These are phyloP conservation scores for Limnephilus rhombicus DNA, from an alignment of 2,888 invertebrate species.

Conservation along the genomic window DNA sequence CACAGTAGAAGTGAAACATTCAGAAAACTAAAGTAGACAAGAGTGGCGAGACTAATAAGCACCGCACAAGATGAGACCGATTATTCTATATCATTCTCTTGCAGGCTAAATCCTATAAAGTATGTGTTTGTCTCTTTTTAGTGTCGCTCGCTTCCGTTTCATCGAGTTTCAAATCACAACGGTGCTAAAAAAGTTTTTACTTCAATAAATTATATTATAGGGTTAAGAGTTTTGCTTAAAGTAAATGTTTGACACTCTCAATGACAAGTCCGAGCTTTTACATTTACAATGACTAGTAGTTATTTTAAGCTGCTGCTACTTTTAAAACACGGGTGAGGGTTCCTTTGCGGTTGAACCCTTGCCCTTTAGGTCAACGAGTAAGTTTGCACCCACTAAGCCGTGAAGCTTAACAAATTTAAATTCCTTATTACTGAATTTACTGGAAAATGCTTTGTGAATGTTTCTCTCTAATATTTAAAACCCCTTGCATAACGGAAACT, in stretches of 20 bases:
- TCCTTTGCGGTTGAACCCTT: not conserved
- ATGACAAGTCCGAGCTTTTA: not conserved
- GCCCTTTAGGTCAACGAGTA: not conserved
- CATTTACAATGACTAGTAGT: not conserved
- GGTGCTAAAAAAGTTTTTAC: too few species aligned
- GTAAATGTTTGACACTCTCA: not conserved
- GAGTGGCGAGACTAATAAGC: too few species aligned
- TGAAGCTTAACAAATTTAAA: conserved; percentile 16
- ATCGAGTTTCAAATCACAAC: too few species aligned
- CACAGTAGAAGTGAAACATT: too few species aligned
- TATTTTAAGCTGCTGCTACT: not conserved
- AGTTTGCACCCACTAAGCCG: not conserved
- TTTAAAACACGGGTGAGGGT: not conserved
- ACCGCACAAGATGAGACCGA: too few species aligned
- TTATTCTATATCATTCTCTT: too few species aligned
- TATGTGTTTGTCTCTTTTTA: too few species aligned
- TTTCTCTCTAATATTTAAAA: not conserved
- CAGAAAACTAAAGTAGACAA: too few species aligned
- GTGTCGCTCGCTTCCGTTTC: too few species aligned
- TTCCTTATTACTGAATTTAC: conserved; percentile 16
- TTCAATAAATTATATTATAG: not conserved
- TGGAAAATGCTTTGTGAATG: conserved; percentile 11
- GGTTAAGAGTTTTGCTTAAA: not conserved
- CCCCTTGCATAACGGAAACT: too few species aligned
- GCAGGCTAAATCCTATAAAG: too few species aligned